Base-by-base conservation (phyloP, 2,113 vertebrate genomes). In the Formicarius rufipectus region DNA sequence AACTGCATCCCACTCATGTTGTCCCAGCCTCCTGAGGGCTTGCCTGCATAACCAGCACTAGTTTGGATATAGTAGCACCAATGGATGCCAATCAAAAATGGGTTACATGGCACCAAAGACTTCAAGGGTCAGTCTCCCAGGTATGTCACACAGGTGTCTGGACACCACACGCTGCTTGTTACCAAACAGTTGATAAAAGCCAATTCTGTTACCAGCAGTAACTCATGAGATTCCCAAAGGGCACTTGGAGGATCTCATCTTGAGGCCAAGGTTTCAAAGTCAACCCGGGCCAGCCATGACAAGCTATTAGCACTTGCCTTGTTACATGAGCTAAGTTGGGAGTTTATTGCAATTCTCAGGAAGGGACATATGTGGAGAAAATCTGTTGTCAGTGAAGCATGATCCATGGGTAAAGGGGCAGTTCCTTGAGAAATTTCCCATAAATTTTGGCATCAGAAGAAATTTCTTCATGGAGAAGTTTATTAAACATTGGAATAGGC, bases 361-460 rank as follows among this genome's bases (percentile, higher is more conserved):
- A 78, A 96, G 49, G 66, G 71, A 91, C 84, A 91, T 85, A 72
- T 60, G 90, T 88, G 84, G 37, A 87, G 33, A 47, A 95, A 94
- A 95, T 93, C 93, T 95, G 92, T 91, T 31, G 0, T 11, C 81
- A 89, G 69, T 53, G 78, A 66, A 97, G 92, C 93, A 60, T 68
- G 74, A 94, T 3, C 69, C 16, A 31, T 69, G 44, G 62, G 33
- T 24, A 64, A 71, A 87, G 40, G 66, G 84, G 69, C 87, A 89
- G 52, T 16, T 84, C 17, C 31, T 22, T 47, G 31, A 71, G 55
- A 77, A 77, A 24, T 16, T 49, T 23, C 55, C 56, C 25, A 8
- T 28, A 4, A 20, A 63, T 63, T 42, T 19, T 14, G 25, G 33
- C 15, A 56, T 28, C 56, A 42, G 42, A 42, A 56, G 56, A 35